phyloP scores from a whole-genome alignment of 1,140 invertebrate species.

The Goniozus legneri region DNA sequence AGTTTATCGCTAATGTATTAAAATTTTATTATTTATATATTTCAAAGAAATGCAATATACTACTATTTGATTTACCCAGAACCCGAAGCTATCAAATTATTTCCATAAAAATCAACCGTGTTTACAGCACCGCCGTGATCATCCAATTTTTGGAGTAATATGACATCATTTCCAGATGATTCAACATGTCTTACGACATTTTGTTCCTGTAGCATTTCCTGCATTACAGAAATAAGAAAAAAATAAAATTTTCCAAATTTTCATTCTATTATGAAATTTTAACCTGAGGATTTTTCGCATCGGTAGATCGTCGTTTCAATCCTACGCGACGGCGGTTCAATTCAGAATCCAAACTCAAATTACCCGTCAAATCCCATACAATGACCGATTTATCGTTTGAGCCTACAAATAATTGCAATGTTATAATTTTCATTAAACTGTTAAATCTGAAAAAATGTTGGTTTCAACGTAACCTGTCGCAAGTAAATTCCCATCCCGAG shows the following conservation, averaged over 20 bases:
- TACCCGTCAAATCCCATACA: constrained; percentile 62
- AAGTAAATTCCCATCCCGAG: constrained; percentile 60
- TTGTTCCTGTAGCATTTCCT: constrained; percentile 42
- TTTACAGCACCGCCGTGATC: constrained; percentile 59
- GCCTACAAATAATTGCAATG: no score
- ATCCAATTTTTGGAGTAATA: constrained; percentile 53
- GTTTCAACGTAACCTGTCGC: constrained; percentile 57
- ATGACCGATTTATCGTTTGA: constrained; percentile 71
- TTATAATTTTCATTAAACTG: constrained; percentile 28
- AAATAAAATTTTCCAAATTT: constrained; percentile 1
- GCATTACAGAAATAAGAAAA: constrained; percentile 4
- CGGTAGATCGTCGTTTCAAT: not conserved
- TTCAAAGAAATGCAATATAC: no score
- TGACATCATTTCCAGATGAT: constrained; percentile 44
- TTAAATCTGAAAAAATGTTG: constrained; percentile 4
- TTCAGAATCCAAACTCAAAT: constrained; percentile 51
- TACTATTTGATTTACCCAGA: constrained; percentile 52
- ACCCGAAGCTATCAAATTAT: constrained; percentile 55
- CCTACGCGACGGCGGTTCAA: constrained; percentile 31
- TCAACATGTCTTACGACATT: constrained; percentile 49
- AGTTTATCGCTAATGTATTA: constrained; percentile 55
- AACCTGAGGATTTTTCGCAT: not conserved
- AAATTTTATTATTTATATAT: constrained; percentile 8
- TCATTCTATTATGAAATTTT: constrained; percentile 1
- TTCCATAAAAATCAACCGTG: constrained; percentile 54